Conservation (phyloP, 2,888 invertebrate genomes). For the Pristionchus japonicus region DNA sequence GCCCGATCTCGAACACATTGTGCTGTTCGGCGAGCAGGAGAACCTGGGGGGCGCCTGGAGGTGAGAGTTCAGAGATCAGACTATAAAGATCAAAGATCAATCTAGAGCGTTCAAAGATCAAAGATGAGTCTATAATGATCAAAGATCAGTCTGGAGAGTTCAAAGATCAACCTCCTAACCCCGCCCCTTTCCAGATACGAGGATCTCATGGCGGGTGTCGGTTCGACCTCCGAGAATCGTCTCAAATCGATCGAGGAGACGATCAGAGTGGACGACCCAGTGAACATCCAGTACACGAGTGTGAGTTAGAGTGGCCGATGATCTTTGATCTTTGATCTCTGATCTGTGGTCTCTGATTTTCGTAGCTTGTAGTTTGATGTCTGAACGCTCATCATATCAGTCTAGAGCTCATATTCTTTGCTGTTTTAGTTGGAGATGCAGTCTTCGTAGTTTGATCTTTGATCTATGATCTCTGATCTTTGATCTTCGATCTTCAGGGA, state of each 20-base stretch:
- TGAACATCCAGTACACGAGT: constrained; percentile 80
- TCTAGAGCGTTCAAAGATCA: constrained; percentile 75
- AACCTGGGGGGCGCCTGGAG: constrained; percentile 47
- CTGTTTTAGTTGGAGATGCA: no score
- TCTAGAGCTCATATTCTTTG: neutral
- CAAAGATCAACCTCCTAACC: no score
- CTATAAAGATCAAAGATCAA: constrained; percentile 55
- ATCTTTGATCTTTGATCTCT: constrained; percentile 32
- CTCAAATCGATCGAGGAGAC: constrained; percentile 78
- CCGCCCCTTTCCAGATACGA: constrained; percentile 17
- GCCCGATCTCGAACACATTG: constrained; percentile 78
- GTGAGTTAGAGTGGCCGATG: no score
- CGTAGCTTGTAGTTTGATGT: no score
- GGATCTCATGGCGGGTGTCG: constrained; percentile 3
- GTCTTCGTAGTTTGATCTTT: neutral
- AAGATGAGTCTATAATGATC: neutral
- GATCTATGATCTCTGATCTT: neutral
- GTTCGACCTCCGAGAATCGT: constrained; percentile 66
- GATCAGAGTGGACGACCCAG: constrained; percentile 82
- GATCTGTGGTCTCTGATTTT: no score
- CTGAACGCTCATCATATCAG: constrained; percentile 48
- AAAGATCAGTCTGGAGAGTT: no score
- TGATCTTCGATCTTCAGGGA: constrained; percentile 77
- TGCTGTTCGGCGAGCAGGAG: constrained; percentile 77
- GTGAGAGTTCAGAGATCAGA: constrained; percentile 26